Conservation (phyloP, 2,797 vertebrate species). For the Glyptemys insculpta region DNA sequence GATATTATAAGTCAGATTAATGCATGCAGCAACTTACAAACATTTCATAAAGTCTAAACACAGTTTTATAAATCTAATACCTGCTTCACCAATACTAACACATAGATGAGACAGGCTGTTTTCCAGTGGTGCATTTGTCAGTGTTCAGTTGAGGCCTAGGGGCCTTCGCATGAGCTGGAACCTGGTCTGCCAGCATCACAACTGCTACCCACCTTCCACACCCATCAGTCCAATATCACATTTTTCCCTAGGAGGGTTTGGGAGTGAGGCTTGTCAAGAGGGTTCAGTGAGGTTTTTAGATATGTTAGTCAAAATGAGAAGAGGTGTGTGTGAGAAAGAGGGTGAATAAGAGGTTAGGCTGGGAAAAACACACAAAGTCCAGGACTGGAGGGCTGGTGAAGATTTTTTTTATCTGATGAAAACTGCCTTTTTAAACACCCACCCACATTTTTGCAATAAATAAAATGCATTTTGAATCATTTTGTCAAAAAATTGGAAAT, state of each 20-base stretch:
- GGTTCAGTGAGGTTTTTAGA: constrained; percentile 31
- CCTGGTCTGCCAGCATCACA: neutral
- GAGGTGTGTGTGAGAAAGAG: neutral
- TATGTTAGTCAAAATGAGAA: neutral
- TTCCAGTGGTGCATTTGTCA: neutral
- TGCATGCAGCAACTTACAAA: neutral
- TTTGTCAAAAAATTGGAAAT: constrained; percentile 32
- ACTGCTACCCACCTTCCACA: neutral
- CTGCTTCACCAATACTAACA: neutral
- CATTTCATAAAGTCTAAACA: neutral
- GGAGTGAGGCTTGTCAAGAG: neutral
- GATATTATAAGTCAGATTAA: neutral
- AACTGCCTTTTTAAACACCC: constrained; percentile 12
- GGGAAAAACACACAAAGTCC: neutral
- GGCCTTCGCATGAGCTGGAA: neutral
- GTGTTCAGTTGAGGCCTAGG: neutral
- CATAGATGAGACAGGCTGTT: neutral
- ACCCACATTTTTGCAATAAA: neutral
- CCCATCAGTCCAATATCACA: neutral
- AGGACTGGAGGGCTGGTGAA: neutral
- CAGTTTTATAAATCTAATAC: too few relatives aligned
- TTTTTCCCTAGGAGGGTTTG: neutral
- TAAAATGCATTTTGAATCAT: constrained; percentile 50
- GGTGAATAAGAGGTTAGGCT: neutral
- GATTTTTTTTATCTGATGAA: constrained; percentile 45